These are phyloP conservation scores for Bembecia ichneumoniformis DNA, from an alignment of 2,888 invertebrate species.

Conservation along the genomic window DNA sequence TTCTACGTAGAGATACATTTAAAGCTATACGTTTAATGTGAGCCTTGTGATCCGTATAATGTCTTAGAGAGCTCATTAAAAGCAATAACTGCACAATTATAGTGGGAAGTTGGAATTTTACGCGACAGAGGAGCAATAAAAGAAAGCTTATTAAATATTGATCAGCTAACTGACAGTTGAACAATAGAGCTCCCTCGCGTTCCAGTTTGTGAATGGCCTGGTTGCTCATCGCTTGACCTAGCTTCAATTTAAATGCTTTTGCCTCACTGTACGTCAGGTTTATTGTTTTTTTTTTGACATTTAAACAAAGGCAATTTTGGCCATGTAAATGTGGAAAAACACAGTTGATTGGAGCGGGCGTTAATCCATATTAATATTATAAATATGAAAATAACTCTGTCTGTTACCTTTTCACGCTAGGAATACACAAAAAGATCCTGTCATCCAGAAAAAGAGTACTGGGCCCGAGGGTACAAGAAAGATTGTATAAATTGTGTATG, in stretches of 20 bases:
- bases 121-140: slow-evolving; percentile 1
- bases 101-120: not conserved
- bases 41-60: no score
- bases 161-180: slow-evolving; percentile 13
- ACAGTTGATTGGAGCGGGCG: no score
- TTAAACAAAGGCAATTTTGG: not conserved
- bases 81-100: not conserved
- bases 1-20: no score
- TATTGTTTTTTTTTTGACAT: not conserved
- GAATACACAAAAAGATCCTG: no score
- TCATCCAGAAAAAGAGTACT: no score
- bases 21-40: no score
- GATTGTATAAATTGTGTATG: no score
- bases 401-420: no score
- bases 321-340: no score
- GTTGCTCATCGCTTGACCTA: not conserved
- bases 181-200: slow-evolving; percentile 17
- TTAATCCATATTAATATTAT: no score
- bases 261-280: not conserved
- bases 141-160: slow-evolving; percentile 15
- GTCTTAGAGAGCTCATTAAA: not conserved
- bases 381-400: no score
- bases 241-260: not conserved
- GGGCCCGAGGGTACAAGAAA: no score
- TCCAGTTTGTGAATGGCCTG: slow-evolving; percentile 18